Conservation (phyloP, 2,113 vertebrate genomes). For the Odocoileus virginianus region DNA sequence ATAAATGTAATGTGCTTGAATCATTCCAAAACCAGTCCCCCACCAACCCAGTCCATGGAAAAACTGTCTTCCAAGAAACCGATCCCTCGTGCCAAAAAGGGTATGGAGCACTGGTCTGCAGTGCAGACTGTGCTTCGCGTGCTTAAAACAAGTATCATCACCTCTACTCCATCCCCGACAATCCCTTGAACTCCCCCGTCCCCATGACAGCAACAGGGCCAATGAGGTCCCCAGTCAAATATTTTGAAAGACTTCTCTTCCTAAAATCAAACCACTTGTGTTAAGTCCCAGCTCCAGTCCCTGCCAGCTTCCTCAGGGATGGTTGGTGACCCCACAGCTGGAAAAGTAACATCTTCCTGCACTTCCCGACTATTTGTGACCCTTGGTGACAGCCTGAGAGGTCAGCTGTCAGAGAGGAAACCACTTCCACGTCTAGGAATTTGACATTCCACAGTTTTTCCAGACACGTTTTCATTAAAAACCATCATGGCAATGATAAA, state of each 20-base stretch:
- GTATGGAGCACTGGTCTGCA: neutral
- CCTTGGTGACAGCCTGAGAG: neutral
- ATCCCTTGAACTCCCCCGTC: neutral
- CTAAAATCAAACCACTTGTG: neutral
- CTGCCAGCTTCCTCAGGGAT: neutral
- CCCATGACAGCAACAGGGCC: neutral
- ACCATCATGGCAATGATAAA: neutral
- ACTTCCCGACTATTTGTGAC: neutral
- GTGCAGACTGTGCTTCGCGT: neutral
- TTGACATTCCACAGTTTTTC: slow-evolving; percentile 40
- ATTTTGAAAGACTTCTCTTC: neutral
- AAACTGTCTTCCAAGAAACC: neutral
- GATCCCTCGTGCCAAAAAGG: neutral
- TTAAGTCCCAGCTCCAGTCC: neutral
- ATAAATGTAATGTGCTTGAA: neutral
- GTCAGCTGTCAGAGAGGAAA: slow-evolving; percentile 21
- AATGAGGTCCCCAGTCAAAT: neutral
- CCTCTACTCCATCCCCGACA: neutral
- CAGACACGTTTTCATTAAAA: slow-evolving; percentile 23
- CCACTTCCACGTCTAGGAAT: neutral
- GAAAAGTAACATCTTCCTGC: neutral
- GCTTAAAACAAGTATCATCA: neutral
- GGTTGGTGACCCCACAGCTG: neutral
- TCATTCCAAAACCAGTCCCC: neutral
- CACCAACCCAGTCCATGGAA: neutral